Conservation (phyloP, 2,113 vertebrate genomes). For the Vicugna pacos region DNA sequence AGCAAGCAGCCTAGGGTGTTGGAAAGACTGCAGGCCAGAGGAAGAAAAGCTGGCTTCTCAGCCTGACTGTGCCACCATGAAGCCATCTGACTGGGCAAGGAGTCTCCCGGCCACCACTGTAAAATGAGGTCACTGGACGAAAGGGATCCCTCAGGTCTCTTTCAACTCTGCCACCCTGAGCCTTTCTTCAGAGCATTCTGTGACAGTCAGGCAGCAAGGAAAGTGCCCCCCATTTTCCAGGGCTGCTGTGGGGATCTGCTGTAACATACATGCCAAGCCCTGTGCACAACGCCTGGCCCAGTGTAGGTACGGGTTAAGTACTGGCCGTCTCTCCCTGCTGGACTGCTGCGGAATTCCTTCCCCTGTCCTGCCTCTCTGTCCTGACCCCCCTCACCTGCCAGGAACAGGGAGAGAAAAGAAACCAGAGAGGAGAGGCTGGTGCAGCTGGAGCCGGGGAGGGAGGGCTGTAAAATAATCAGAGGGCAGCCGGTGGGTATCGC, state of each 20-base stretch:
- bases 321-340: fast-evolving
- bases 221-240: background rate
- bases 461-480: conserved; percentile 80
- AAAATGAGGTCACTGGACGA: background rate
- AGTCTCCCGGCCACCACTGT: background rate
- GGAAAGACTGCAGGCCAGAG: background rate
- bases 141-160: background rate
- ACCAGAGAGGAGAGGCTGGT: conserved; percentile 74
- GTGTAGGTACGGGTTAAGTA: fast-evolving
- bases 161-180: background rate
- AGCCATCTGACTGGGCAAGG: background rate
- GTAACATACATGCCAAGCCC: background rate
- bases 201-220: background rate
- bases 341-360: background rate
- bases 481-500: conserved; percentile 75
- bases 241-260: background rate
- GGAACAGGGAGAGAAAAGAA: conserved; percentile 61
- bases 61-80: background rate
- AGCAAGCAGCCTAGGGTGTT: background rate
- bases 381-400: background rate
- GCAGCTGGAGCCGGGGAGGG: conserved; percentile 43
- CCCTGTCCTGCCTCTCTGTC: background rate
- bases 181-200: background rate
- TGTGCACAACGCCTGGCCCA: background rate
- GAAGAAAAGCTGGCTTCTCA: background rate